Base-by-base conservation (phyloP, 2,888 invertebrate genomes). In the Tetanocera ferruginea region DNA sequence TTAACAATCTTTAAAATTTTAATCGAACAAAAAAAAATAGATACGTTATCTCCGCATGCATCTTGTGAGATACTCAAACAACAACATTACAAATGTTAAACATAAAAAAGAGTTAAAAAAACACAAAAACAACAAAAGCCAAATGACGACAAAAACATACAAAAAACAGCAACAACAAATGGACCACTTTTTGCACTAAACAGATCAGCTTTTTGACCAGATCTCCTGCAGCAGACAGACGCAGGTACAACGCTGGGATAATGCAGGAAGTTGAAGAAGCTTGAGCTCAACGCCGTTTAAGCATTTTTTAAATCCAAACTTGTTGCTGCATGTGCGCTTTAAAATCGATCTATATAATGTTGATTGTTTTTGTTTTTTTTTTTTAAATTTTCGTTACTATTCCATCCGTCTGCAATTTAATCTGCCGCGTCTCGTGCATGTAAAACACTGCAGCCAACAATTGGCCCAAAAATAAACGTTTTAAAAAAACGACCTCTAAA, bases 91-190 rank as follows among this genome's bases (percentile, higher is more conserved):
- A 11, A 43, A 43, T 43, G 43, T 43, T 14, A 11, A 11, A 43
- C 43, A 43, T 14, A 43, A 43, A 14, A 43, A 43, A 14, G 43
- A 11, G 11, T n/a, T n/a, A n/a, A 43, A 43, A 43, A 31, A 64
- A 14, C 25, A 5, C 17, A 64, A 64, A 28, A 25, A 31, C 64
- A 31, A 31, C 31, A 64, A 31, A 64, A 17, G 34, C 6, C 64
- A 17, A 64, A 43, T 43, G 62, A 28, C 14, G 31, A 28, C 14
- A n/a, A 31, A 28, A 8, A 25, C 9, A 25, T 11, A 62, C 4
- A 62, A 25, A 62, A 62, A 62, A 9, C 34, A 31, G 8, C 34
- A 64, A 64, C 34, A 64, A 64, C 28, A 64, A 64, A 31, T 64
- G 34, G 31, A 64, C 31, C 64, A 64, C 31, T 64, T 64, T 64